Base-by-base conservation (phyloP, 1,140 invertebrate genomes). In the Trichomalopsis sarcophagae region DNA sequence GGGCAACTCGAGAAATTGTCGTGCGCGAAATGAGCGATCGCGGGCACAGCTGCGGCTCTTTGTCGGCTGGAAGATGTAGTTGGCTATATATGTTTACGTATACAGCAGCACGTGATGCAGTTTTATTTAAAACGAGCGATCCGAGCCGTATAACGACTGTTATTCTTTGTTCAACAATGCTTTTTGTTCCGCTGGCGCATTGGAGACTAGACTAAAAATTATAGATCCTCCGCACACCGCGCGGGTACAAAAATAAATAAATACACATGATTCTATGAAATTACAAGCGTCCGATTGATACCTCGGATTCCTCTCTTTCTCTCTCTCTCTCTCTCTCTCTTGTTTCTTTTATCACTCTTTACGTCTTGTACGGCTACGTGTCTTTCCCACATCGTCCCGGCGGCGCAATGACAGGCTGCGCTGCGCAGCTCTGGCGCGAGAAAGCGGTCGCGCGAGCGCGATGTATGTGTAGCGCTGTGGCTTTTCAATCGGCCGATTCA, bases 401-500 rank as follows among this genome's bases (percentile, higher is more conserved):
- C 36, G n/a, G 71, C 21, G 23, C 74, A 86, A 86, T 86, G 84
- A 82, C 80, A 82, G 84, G 80, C 80, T 78, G 69, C 23, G 79
- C 50, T 21, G 74, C 33, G 7, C 27, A 13, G 36, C 44, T 44
- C 21, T 23, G 40, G 75, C 76, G 84, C 84, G 71, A 81, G 84
- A 81, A 85, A 81, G 73, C 71, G 73, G 44, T 75, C 69, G 78
- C 47, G 27, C 33, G 33, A 36, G 33, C 68, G 44, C 30, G 23
- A 47, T 77, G 33, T 50, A 47, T 13, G 30, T 30, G n/a, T 0
- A 27, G 27, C 1, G 27, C 75, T 62, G n/a, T 23, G 68, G 50
- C 23, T 85, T 85, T 87, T 85, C 86, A 85, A 83, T 87, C 77
- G 83, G 66, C 71, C 55, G 75, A 77, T 86, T 44, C 73, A 44